phyloP scores from a whole-genome alignment of 2,113 vertebrate species.

The Glareola pratincola region DNA sequence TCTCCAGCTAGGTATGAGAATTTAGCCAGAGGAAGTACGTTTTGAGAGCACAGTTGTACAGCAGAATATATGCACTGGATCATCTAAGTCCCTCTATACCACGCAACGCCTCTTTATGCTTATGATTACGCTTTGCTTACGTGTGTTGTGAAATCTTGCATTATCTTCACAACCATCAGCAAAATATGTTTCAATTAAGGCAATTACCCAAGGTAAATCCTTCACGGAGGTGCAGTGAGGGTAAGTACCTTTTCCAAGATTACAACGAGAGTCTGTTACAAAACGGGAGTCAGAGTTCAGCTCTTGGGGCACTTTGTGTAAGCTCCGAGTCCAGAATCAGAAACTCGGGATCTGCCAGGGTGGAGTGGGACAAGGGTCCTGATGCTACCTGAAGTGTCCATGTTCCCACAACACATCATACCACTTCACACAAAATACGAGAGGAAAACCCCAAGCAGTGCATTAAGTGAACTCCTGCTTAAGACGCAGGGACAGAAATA shows the following conservation, averaged over 20 bases:
- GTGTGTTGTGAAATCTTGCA: not conserved
- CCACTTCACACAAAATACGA: not conserved
- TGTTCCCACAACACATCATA: not conserved
- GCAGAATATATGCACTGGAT: not conserved
- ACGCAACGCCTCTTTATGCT: not conserved
- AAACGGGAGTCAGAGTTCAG: slow-evolving; percentile 16
- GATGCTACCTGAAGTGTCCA: not conserved
- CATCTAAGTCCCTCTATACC: not conserved
- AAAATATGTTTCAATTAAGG: not conserved
- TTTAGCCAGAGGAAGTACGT: not conserved
- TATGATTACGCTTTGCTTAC: not conserved
- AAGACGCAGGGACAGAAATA: not conserved
- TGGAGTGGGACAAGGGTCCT: not conserved
- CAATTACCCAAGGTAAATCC: not conserved
- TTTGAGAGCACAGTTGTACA: not conserved
- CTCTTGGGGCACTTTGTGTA: not conserved
- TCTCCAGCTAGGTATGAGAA: not conserved
- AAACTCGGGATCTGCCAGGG: not conserved
- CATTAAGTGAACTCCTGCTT: not conserved
- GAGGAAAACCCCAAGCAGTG: not conserved
- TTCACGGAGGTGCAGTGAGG: not conserved
- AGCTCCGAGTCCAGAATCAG: not conserved
- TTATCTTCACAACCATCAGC: not conserved
- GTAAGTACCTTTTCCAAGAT: not conserved
- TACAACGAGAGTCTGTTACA: not conserved